phyloP scores from a whole-genome alignment of 2,113 vertebrate species.

The Stomatorhinus ivindoensis region DNA sequence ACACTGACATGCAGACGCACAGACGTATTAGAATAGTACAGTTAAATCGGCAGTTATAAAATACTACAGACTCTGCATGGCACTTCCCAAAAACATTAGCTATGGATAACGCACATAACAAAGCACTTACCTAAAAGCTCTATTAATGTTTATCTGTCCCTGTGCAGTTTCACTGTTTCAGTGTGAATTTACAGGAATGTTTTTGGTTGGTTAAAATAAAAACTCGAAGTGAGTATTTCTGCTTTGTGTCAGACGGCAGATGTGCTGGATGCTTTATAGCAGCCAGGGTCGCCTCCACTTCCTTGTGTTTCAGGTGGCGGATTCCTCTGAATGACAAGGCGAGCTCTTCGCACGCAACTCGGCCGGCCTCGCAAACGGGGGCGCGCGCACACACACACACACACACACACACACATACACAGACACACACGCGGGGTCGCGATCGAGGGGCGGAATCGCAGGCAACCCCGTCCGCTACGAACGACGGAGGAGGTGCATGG shows the following conservation, averaged over 20 bases:
- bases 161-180: background rate
- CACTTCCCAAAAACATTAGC: background rate
- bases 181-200: background rate
- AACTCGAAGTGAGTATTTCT: background rate
- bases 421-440: background rate
- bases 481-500: background rate
- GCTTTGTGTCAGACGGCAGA: constrained; percentile 14
- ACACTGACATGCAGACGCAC: background rate
- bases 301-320: constrained; percentile 35
- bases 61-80: background rate
- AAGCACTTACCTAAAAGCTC: background rate
- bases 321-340: constrained; percentile 34
- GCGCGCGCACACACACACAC: background rate
- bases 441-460: background rate
- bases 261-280: constrained; percentile 35
- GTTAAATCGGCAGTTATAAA: background rate
- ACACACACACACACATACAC: background rate
- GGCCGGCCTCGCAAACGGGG: constrained; percentile 16
- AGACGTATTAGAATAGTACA: background rate
- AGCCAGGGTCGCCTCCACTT: constrained; percentile 24
- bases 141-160: background rate
- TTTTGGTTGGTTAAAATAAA: background rate
- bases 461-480: background rate
- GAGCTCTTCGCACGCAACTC: constrained; percentile 41
- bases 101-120: background rate